Conservation (phyloP, 1,140 invertebrate genomes). For the Drosophila suzukii region DNA sequence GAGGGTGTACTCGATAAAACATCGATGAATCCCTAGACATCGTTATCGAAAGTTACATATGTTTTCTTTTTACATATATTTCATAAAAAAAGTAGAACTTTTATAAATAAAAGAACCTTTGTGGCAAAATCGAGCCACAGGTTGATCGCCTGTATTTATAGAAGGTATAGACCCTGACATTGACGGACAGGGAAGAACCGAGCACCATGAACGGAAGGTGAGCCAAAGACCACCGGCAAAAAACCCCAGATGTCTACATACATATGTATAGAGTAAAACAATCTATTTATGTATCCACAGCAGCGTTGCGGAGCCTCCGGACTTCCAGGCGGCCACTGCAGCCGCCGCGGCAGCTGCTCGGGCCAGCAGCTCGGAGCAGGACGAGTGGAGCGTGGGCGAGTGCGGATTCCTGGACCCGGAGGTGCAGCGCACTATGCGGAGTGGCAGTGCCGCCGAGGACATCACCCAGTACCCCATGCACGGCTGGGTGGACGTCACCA, state of each 20-base stretch:
- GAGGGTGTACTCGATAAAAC: no score
- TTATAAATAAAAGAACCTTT: constrained; percentile 32
- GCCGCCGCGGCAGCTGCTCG: constrained; percentile 65
- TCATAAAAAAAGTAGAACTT: constrained; percentile 8
- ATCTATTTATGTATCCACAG: not conserved
- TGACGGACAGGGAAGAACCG: not conserved
- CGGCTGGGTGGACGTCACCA: constrained; percentile 90
- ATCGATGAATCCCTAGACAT: no score
- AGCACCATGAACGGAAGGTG: constrained; percentile 38
- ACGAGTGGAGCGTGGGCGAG: constrained; percentile 61
- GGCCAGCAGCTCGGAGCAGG: constrained; percentile 56
- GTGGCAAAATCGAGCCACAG: constrained; percentile 8
- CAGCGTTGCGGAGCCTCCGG: constrained; percentile 49
- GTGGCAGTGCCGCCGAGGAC: constrained; percentile 66
- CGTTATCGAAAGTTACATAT: constrained; percentile 5
- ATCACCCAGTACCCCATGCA: constrained; percentile 75
- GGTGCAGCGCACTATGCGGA: constrained; percentile 64
- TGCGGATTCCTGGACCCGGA: constrained; percentile 67
- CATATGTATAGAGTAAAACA: not conserved
- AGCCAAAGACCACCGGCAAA: constrained; percentile 5
- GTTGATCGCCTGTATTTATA: not conserved
- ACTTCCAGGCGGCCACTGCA: constrained; percentile 70
- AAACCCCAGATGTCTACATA: not conserved
- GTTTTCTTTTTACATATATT: not conserved
- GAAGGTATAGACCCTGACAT: not conserved